These are phyloP conservation scores for Diorhabda elongata DNA, from an alignment of 1,140 invertebrate species.

Conservation along the genomic window DNA sequence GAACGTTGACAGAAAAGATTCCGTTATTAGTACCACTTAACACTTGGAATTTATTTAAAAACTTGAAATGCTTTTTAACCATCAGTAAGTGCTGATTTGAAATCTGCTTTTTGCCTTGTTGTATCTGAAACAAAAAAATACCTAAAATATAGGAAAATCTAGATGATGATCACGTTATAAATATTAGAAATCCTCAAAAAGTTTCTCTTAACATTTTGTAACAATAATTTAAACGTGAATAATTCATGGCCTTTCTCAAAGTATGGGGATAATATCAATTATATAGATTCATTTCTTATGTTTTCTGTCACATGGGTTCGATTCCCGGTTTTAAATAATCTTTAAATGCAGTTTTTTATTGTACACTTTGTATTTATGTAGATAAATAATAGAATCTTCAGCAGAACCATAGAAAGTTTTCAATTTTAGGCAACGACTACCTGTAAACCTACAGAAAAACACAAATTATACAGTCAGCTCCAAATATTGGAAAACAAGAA, in stretches of 20 bases:
- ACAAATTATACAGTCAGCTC: conserved; percentile 9
- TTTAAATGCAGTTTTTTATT: background rate
- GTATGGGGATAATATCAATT: background rate
- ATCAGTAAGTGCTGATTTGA: too few species aligned
- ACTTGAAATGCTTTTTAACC: too few species aligned
- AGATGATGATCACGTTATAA: background rate
- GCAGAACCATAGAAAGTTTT: conserved; percentile 1
- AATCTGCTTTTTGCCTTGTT: too few species aligned
- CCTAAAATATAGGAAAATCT: too few species aligned
- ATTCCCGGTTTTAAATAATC: background rate
- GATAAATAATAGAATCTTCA: conserved; percentile 5
- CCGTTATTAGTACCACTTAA: too few species aligned
- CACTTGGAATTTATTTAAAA: too few species aligned
- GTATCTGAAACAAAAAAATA: too few species aligned
- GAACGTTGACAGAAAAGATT: too few species aligned
- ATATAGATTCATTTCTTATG: conserved; percentile 3
- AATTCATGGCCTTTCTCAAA: background rate
- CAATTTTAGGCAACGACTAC: conserved; percentile 5
- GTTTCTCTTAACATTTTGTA: background rate
- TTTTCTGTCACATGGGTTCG: background rate
- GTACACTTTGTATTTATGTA: conserved; percentile 7
- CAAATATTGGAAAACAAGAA: conserved; percentile 15
- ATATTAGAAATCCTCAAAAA: conserved; percentile 6
- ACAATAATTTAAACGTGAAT: background rate
- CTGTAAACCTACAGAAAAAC: background rate